Base-by-base conservation (phyloP, 1,140 invertebrate species). In the Bemisia tabaci region DNA sequence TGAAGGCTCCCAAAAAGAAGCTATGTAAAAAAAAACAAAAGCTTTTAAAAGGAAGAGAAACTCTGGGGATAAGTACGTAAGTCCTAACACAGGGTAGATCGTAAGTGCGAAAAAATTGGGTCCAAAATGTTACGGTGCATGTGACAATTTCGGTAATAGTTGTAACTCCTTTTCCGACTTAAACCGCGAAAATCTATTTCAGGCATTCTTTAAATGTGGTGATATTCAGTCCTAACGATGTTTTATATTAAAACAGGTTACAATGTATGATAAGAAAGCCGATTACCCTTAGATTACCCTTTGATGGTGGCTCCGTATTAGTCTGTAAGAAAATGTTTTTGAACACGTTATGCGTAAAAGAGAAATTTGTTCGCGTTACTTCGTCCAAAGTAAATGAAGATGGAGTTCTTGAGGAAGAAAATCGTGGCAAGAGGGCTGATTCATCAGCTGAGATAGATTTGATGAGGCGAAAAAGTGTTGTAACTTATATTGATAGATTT, bases 401-500 rank as follows among this genome's bases (percentile, higher is more conserved):
- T 1, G 62, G 23, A 2, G 12, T 67, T 58, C 58, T 63, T 26
- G 62, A 62, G 24, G 25, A 22, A 23, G 0, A 64, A 22, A 62
- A 67, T 25, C 17, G 66, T 17, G 62, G 66, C 63, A 25, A 33
- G 5, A 58, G 61, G 24, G 26, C 27, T 59, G 22, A 2, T n/a
- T 67, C 59, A 58, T 48, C 17, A 48, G 33, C 5, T 23, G 63
- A 67, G 59, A 25, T 60, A 26, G 61, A 62, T 62, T 59, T 26
- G 24, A n/a, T 22, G 17, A 27, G 12, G 58, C 48, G 22, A 24
- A 63, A 59, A 23, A 63, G 33, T 39, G 22, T 59, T 17, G 59
- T 59, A 63, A 25, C 1, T 21, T 61, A 67, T 63, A 64, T 67
- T 22, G 59, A 67, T 26, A 62, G n/a, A 64, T 67, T 67, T 64